These are phyloP conservation scores for Montipora sp. DNA, from an alignment of 64 coral and sea anemone genomes.

Conservation along the genomic window DNA sequence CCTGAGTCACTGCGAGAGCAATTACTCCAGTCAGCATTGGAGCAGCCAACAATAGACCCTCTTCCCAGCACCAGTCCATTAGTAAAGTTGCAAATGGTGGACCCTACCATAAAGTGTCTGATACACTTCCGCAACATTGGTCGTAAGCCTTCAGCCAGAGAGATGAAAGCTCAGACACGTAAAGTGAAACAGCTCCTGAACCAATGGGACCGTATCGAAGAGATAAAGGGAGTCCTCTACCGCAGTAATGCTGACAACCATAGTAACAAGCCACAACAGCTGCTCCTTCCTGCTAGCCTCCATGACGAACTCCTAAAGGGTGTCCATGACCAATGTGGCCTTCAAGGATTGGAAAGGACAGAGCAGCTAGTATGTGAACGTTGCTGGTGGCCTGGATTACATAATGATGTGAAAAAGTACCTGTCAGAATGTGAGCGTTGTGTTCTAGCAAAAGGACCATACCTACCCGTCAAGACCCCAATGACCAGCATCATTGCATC, in stretches of 20 bases:
- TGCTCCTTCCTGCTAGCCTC: neutral
- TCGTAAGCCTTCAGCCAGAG: neutral
- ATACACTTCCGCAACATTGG: too few relatives aligned
- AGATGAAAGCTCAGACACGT: conserved; percentile 5
- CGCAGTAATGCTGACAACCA: neutral
- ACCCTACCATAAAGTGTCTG: too few relatives aligned
- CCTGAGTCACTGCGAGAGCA: too few relatives aligned
- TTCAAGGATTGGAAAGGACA: conserved; percentile 64
- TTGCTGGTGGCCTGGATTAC: conserved; percentile 68
- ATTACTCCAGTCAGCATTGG: too few relatives aligned
- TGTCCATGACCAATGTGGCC: conserved; percentile 46
- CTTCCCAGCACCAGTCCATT: too few relatives aligned
- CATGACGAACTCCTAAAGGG: neutral
- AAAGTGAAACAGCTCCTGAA: neutral
- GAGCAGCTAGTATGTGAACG: conserved; percentile 30
- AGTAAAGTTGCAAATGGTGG: too few relatives aligned
- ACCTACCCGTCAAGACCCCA: conserved; percentile 35
- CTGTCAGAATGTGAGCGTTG: conserved; percentile 60
- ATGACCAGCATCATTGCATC: conserved; percentile 46
- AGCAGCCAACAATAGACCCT: too few relatives aligned
- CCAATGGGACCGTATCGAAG: conserved; percentile 19
- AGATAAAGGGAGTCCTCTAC: conserved; percentile 52
- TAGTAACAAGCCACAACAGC: conserved; percentile 12
- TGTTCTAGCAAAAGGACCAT: conserved; percentile 54
- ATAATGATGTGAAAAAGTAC: conserved; percentile 37